A percentile compares a stretch with the other conserved stretches of the same genome.
These are phyloP conservation scores for Iphiclides podalirius DNA, from an alignment of 2,888 invertebrate species.

Conservation along the genomic window DNA sequence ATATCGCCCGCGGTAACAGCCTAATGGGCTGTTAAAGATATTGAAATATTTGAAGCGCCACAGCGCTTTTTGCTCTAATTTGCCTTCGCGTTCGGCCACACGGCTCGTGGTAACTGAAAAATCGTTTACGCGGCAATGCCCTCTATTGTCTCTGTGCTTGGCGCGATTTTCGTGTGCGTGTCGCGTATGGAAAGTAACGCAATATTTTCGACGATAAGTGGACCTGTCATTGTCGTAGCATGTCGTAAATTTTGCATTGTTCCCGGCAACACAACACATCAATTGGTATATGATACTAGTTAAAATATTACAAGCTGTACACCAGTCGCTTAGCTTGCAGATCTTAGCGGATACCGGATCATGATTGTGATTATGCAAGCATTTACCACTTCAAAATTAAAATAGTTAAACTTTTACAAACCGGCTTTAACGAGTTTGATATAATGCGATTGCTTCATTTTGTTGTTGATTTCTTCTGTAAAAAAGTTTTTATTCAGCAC, in stretches of 20 bases:
- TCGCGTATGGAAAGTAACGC: conserved; percentile 1
- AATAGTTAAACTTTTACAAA: no score
- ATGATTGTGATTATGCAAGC: no score
- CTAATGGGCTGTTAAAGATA: conserved; percentile 20
- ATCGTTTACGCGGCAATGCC: neutral
- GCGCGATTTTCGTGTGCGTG: neutral
- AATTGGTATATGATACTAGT: neutral
- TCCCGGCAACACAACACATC: neutral
- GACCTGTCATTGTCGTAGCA: neutral
- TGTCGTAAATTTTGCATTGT: neutral
- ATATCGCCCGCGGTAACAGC: conserved; percentile 3
- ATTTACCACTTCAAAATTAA: no score
- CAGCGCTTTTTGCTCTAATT: conserved; percentile 19
- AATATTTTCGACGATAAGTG: conserved; percentile 1
- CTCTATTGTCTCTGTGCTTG: neutral
- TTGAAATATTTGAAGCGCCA: conserved; percentile 22
- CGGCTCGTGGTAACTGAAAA: conserved; percentile 4
- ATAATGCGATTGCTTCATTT: no score
- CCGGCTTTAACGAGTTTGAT: no score
- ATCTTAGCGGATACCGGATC: no score
- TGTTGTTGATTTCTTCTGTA: no score
- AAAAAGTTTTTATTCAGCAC: no score
- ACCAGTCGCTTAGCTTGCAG: neutral
- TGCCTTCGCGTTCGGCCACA: conserved; percentile 13
- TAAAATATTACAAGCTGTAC: neutral